Base-by-base conservation (phyloP, 2,797 vertebrate genomes). In the Sebastes hubbsi region DNA sequence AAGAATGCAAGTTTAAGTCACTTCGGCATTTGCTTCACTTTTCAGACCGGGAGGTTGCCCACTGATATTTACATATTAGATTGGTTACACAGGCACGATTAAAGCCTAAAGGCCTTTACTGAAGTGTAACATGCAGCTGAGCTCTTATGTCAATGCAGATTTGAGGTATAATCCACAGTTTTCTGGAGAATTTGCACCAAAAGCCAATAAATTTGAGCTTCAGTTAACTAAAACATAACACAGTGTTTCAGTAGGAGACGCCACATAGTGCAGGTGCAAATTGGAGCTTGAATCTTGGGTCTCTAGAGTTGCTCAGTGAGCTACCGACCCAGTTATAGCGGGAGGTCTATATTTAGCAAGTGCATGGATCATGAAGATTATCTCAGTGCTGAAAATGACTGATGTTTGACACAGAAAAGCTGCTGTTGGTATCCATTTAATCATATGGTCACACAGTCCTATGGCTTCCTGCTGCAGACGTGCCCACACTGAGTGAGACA, bases 321-420 rank as follows among this genome's bases (percentile, higher is more conserved):
- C 81, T 55, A 68, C 32, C 72, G 78, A 80, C 90, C 83, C 84
- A 87, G 78, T 89, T 88, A n/a, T 59, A 27, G 60, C 55, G 7
- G 30, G 29, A 46, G 18, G 74, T 90, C 90, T 89, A 91, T 88
- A 87, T 93, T 88, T 89, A 91, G 91, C 75, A 38, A 69, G 55
- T 76, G 82, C 89, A 81, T 84, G 85, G 87, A 87, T 83, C 76
- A 79, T 80, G 88, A 81, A 86, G 88, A 94, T 91, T 82, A 92
- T 90, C 74, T 76, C 32, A 9, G 70, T 56, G 71, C 85, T 87
- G 87, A 78, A 83, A 89, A 70, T 83, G 81, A 84, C 81, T 76
- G 76, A 87, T 77, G 84, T 90, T 82, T 88, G 88, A 90, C 84
- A 80, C 80, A 83, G 81, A 87, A 82, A 83, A 86, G 75, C 86